These are phyloP conservation scores for Pegoplata infirma DNA, from an alignment of 2,888 invertebrate genomes.

Conservation along the genomic window DNA sequence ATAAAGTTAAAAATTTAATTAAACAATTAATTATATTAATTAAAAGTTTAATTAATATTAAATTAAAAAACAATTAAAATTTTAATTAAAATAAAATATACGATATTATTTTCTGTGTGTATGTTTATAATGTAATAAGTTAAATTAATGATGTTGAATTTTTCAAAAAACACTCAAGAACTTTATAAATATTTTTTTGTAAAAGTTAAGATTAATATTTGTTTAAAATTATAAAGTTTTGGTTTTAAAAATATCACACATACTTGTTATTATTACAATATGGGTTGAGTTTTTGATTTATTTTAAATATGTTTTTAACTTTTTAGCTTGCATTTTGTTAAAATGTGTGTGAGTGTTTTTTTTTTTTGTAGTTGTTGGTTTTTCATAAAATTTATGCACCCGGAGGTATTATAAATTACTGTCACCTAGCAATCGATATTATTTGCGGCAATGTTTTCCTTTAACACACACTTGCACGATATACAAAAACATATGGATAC, in stretches of 20 bases:
- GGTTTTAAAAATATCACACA: background rate
- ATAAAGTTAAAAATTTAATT: too few species aligned
- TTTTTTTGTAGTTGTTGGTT: background rate
- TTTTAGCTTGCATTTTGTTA: background rate
- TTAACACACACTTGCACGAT: background rate
- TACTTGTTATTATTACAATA: background rate
- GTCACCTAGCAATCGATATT: slow-evolving; percentile 60
- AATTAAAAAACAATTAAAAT: too few species aligned
- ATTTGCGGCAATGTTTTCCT: slow-evolving; percentile 51
- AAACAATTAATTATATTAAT: too few species aligned
- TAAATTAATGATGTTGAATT: slow-evolving; percentile 26
- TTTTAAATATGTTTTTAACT: background rate
- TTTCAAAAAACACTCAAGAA: background rate
- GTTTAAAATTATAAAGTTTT: slow-evolving; percentile 20
- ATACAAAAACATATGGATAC: too few species aligned
- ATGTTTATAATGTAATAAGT: background rate
- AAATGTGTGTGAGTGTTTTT: slow-evolving; percentile 20
- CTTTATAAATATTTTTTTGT: too few species aligned
- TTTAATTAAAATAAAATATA: too few species aligned
- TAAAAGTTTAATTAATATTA: too few species aligned
- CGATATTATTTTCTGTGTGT: background rate
- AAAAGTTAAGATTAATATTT: slow-evolving; percentile 10
- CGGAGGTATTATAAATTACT: slow-evolving; percentile 60
- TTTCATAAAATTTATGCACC: slow-evolving; percentile 56
- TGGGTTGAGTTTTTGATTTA: background rate